Conservation (phyloP, 2,113 vertebrate genomes). For the Misgurnus anguillicaudatus region DNA sequence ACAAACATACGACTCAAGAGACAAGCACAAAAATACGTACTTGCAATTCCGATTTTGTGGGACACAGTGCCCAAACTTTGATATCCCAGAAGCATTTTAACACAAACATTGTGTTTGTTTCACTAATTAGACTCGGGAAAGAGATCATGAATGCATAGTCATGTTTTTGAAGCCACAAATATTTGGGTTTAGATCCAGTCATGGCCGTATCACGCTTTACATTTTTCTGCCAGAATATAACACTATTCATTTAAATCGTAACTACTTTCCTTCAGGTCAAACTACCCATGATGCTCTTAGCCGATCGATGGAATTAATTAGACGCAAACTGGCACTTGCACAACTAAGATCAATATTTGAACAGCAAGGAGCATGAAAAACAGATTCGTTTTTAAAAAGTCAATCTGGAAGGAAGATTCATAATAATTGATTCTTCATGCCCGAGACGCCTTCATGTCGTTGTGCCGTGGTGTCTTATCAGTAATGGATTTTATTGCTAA, state of each 20-base stretch:
- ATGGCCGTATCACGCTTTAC: background rate
- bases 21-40: background rate
- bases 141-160: constrained; percentile 8
- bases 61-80: constrained; percentile 24
- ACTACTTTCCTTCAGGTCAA: constrained; percentile 14
- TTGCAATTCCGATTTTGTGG: constrained; percentile 29
- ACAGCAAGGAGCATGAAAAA: constrained; percentile 21
- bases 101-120: constrained; percentile 47
- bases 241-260: background rate
- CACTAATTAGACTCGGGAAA: constrained; percentile 44
- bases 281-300: background rate
- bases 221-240: constrained; percentile 8
- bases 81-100: constrained; percentile 45
- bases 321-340: constrained; percentile 36
- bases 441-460: constrained; percentile 7
- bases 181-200: background rate
- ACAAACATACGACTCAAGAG: constrained; percentile 31
- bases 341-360: constrained; percentile 20
- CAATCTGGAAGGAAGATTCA: constrained; percentile 19
- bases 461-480: background rate
- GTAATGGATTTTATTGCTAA: constrained; percentile 1
- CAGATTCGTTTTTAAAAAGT: constrained; percentile 9
- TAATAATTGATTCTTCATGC: constrained; percentile 35
- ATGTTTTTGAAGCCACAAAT: constrained; percentile 24
- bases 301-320: constrained; percentile 34